phyloP scores from a whole-genome alignment of 2,888 invertebrate species.

The Ophion obscuratus region DNA sequence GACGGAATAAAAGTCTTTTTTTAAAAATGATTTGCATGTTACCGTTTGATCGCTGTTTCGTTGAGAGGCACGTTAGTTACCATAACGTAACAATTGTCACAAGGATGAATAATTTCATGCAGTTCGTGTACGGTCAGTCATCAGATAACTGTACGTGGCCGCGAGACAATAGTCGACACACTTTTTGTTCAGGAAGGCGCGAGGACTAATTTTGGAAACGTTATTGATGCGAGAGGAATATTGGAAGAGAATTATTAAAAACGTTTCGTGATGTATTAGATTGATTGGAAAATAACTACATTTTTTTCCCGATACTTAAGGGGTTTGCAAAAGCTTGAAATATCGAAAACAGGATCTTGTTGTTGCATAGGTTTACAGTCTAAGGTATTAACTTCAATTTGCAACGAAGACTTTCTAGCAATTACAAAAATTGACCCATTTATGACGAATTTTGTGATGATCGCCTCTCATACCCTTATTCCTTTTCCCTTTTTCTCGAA shows the following conservation, averaged over 20 bases:
- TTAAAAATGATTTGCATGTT: not conserved
- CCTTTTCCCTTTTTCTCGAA: too few relatives aligned
- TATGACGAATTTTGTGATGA: too few relatives aligned
- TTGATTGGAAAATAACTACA: not conserved
- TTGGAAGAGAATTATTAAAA: not conserved
- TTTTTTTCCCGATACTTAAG: too few relatives aligned
- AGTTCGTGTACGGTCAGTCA: not conserved
- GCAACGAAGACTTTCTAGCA: too few relatives aligned
- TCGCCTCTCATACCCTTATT: too few relatives aligned
- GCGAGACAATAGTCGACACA: slow-evolving; percentile 23
- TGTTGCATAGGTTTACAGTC: too few relatives aligned
- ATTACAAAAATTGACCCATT: too few relatives aligned
- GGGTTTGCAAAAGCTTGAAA: too few relatives aligned
- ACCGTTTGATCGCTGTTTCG: not conserved
- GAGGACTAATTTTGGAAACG: slow-evolving; percentile 7
- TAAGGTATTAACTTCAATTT: too few relatives aligned
- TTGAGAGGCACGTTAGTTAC: not conserved
- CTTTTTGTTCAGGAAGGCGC: slow-evolving; percentile 18
- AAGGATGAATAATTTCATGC: not conserved
- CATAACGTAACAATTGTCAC: not conserved
- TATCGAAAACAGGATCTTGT: too few relatives aligned
- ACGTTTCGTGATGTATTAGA: not conserved
- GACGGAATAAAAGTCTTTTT: not conserved
- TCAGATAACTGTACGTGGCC: not conserved
- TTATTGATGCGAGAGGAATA: not conserved